Conservation (phyloP, 2,113 vertebrate species). For the Coreoperca whiteheadi region DNA sequence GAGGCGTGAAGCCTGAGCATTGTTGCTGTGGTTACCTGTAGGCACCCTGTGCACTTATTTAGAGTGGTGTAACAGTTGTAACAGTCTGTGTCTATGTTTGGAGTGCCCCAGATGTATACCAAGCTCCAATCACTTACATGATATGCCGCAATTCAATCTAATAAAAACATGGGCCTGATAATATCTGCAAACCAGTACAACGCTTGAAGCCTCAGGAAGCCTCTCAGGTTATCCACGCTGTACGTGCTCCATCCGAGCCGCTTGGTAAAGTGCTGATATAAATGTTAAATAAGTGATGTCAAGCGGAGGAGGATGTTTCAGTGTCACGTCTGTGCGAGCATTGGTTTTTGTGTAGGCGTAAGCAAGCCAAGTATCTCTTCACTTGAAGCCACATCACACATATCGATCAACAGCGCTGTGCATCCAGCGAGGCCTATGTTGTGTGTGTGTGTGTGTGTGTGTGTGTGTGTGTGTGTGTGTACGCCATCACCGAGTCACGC, state of each 20-base stretch:
- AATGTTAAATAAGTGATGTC: slow-evolving; percentile 60
- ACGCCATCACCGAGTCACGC: not conserved
- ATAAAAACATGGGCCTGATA: not conserved
- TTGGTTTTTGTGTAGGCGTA: slow-evolving; percentile 60
- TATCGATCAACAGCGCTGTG: slow-evolving; percentile 45
- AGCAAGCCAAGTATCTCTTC: slow-evolving; percentile 47
- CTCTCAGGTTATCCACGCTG: not conserved
- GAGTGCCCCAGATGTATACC: not conserved
- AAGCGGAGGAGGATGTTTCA: slow-evolving; percentile 56
- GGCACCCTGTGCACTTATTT: not conserved
- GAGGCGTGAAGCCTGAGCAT: not conserved
- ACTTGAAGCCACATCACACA: slow-evolving; percentile 43
- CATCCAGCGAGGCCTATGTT: slow-evolving; percentile 14
- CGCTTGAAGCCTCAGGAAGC: not conserved
- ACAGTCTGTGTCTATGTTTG: not conserved
- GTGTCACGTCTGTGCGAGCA: slow-evolving; percentile 40
- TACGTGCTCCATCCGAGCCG: not conserved
- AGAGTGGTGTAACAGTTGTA: not conserved
- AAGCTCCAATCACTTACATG: not conserved
- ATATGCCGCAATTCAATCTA: not conserved
- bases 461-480: slow-evolving; percentile 1
- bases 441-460: not conserved
- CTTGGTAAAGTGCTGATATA: slow-evolving; percentile 32
- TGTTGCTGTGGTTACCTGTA: slow-evolving; percentile 8
- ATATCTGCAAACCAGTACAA: not conserved